These are phyloP conservation scores for Gymnothorax javanicus DNA, from an alignment of 2,797 vertebrate genomes.

Conservation along the genomic window DNA sequence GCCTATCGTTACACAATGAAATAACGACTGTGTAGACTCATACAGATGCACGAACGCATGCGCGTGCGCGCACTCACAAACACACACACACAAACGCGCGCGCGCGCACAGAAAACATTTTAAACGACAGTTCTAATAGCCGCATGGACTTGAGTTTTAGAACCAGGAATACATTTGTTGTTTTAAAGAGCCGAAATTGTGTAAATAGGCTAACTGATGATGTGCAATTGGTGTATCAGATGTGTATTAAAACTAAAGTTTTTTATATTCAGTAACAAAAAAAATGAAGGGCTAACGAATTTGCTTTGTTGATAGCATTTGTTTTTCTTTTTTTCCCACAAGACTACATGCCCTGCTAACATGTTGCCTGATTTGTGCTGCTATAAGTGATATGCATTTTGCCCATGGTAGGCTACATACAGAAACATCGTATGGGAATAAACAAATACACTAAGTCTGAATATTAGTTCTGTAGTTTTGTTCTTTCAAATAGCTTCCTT, in stretches of 20 bases:
- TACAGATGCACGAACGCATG: not conserved
- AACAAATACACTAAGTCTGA: conserved; percentile 21
- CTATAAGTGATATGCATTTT: conserved; percentile 60
- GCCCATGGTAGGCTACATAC: conserved; percentile 37
- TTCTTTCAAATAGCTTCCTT: not conserved
- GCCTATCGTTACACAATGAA: conserved; percentile 68
- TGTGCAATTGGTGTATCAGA: conserved; percentile 59
- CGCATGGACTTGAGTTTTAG: conserved; percentile 53
- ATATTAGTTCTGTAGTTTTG: conserved; percentile 49
- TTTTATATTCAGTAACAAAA: conserved; percentile 59
- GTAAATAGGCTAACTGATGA: conserved; percentile 65
- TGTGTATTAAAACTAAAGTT: conserved; percentile 14
- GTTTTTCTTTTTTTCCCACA: conserved; percentile 47
- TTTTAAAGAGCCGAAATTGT: conserved; percentile 62
- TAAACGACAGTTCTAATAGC: conserved; percentile 59
- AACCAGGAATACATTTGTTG: conserved; percentile 64
- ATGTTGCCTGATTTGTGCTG: conserved; percentile 52
- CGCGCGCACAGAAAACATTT: conserved; percentile 31
- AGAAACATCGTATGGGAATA: conserved; percentile 42
- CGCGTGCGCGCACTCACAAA: too few species aligned
- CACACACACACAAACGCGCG: not conserved
- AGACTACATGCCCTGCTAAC: conserved; percentile 46
- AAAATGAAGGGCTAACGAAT: conserved; percentile 40
- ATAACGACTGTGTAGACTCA: conserved; percentile 67
- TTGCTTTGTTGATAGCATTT: conserved; percentile 27